phyloP scores from a whole-genome alignment of 2,797 vertebrate genomes.

The Anguilla anguilla region DNA sequence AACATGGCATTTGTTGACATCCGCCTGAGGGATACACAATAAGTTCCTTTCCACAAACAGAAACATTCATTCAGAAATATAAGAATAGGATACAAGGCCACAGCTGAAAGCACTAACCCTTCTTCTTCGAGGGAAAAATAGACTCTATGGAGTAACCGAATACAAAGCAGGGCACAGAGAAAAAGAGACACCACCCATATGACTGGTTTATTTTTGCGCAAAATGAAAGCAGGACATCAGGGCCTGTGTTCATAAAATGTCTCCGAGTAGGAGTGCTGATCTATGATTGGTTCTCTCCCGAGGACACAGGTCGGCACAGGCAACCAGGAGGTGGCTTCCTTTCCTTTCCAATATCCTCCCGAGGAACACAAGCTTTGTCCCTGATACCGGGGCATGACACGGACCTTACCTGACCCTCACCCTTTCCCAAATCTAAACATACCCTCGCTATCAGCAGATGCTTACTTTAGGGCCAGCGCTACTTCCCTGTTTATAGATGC shows the following conservation, averaged over 20 bases:
- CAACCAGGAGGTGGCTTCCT: background rate
- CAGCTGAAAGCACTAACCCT: background rate
- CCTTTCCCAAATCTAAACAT: background rate
- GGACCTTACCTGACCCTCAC: background rate
- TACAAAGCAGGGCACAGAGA: background rate
- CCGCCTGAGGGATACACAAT: background rate
- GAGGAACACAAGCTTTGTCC: too few species aligned
- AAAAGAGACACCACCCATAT: background rate
- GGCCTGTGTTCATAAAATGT: background rate
- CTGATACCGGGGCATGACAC: background rate
- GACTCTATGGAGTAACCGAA: background rate
- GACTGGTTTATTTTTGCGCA: background rate
- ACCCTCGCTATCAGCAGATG: background rate
- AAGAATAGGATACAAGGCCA: background rate
- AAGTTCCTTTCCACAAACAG: background rate
- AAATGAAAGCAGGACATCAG: background rate
- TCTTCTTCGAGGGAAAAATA: background rate
- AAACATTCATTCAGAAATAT: background rate
- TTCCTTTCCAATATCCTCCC: background rate
- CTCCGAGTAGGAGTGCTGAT: background rate
- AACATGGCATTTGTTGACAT: background rate
- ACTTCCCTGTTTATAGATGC: constrained; percentile 9
- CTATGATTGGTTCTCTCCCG: background rate
- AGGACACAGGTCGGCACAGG: background rate
- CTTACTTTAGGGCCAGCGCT: background rate